A percentile compares a stretch with the other conserved stretches of the same genome.
These are phyloP conservation scores for Mesocentrotus franciscanus DNA, from an alignment of 53 echinoderm and acorn worm species.

Conservation along the genomic window DNA sequence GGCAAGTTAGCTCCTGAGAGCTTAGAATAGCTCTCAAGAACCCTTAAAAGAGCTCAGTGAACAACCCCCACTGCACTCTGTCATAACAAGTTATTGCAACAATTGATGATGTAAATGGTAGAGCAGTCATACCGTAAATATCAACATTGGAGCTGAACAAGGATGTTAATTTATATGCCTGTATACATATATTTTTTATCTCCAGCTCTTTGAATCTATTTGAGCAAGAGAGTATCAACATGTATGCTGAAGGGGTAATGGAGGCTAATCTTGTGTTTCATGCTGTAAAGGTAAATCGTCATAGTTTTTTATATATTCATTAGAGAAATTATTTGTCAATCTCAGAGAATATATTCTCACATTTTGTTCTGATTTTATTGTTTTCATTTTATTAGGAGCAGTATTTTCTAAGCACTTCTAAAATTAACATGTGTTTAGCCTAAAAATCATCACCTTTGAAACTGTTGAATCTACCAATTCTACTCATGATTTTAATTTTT, in stretches of 20 bases:
- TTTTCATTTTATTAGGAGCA: background rate
- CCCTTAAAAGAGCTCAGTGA: too few species aligned
- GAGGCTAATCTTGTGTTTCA: conserved; percentile 73
- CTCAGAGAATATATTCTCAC: background rate
- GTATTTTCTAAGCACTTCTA: background rate
- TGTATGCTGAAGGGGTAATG: conserved; percentile 85
- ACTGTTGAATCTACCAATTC: too few species aligned
- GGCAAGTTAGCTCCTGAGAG: too few species aligned
- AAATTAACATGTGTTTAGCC: background rate
- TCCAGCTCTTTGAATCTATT: conserved; percentile 81
- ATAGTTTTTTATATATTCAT: background rate
- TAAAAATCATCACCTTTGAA: too few species aligned
- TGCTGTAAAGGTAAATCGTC: conserved; percentile 67
- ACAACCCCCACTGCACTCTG: too few species aligned
- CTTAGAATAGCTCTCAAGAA: too few species aligned
- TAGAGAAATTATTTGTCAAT: background rate
- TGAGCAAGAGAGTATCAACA: conserved; percentile 91
- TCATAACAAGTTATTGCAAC: too few species aligned
- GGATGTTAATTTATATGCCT: too few species aligned
- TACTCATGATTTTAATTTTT: too few species aligned
- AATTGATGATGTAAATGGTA: too few species aligned
- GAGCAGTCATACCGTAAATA: too few species aligned
- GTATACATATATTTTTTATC: background rate
- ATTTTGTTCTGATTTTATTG: background rate
- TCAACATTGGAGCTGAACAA: too few species aligned